These are phyloP conservation scores for Philotrypesis tridentata DNA, from an alignment of 1,140 invertebrate genomes.

Conservation along the genomic window DNA sequence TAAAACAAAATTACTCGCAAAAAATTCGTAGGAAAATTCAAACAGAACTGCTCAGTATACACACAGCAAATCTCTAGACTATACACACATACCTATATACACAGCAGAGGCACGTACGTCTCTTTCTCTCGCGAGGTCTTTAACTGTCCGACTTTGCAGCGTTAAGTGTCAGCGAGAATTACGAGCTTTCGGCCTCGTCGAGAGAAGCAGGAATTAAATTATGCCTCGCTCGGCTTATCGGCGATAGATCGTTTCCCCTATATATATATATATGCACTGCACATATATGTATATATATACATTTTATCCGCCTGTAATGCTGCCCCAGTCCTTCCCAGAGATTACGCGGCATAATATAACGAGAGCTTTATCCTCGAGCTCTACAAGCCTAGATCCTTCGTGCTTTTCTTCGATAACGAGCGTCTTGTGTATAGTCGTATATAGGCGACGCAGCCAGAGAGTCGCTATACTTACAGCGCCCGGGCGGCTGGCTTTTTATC, in stretches of 20 bases:
- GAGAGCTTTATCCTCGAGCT: background rate
- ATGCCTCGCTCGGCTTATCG: background rate
- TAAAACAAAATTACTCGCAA: too few species aligned
- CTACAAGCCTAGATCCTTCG: background rate
- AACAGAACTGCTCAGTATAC: too few species aligned
- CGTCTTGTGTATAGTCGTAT: too few species aligned
- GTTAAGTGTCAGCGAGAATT: background rate
- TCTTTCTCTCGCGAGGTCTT: background rate
- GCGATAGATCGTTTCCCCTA: background rate
- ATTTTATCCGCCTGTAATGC: background rate
- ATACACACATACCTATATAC: too few species aligned
- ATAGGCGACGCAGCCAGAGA: too few species aligned
- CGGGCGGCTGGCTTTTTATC: too few species aligned
- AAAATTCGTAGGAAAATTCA: too few species aligned
- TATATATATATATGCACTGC: background rate
- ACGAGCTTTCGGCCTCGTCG: background rate
- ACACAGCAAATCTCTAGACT: too few species aligned
- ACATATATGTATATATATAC: too few species aligned
- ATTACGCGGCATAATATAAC: background rate
- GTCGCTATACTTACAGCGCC: too few species aligned
- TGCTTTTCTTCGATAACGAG: background rate
- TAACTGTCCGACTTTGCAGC: background rate
- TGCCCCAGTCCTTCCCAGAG: background rate
- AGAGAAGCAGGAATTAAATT: constrained; percentile 18
- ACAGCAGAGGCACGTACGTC: too few species aligned